Base-by-base conservation (phyloP, 2,888 invertebrate genomes). In the Phorcus lineatus region DNA sequence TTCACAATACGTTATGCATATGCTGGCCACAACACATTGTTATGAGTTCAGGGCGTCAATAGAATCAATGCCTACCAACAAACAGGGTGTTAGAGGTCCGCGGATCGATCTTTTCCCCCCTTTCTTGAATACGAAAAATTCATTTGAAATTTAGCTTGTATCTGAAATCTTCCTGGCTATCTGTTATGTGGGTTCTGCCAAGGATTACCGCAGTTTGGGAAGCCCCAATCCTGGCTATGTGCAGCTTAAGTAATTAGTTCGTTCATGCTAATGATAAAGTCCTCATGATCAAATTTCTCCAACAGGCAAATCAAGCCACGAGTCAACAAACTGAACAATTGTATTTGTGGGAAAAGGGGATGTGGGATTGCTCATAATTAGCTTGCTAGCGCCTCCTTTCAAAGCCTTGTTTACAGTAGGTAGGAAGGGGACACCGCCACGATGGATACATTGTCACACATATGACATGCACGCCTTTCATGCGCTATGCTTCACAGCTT, bases 31-130 rank as follows among this genome's bases (percentile, higher is more conserved):
- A 19, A 54, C 31, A 28, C 24, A 76, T 76, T 76, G 76, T 76
- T 36, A 16, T 31, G 76, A 28, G 53, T 28, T 54, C 31, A 31
- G 2, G 31, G 55, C 9, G 36, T 76, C 75, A 36, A 78, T 81
- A 76, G 67, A 81, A 81, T 81, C 81, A 79, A 79, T 76, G 70
- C 54, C 66, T 67, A 62, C 67, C 70, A 78, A 79, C 76, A 81
- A 76, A 53, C 53, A 40, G 54, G 62, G 57, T 52, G 76, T 53
- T 77, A 70, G 74, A 62, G 36, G 75, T 47, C 55, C 24, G 31
- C 16, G 17, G 22, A 76, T 76, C 55, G 54, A 76, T 55, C 24
- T 17, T 70, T 36, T 36, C 19, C 36, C 31, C 67, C 28, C 11
- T 16, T n/a, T 67, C n/a, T 67, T 16, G 31, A 67, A 36, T 24